These are phyloP conservation scores for Malurus melanocephalus DNA, from an alignment of 2,113 vertebrate genomes.

Conservation along the genomic window DNA sequence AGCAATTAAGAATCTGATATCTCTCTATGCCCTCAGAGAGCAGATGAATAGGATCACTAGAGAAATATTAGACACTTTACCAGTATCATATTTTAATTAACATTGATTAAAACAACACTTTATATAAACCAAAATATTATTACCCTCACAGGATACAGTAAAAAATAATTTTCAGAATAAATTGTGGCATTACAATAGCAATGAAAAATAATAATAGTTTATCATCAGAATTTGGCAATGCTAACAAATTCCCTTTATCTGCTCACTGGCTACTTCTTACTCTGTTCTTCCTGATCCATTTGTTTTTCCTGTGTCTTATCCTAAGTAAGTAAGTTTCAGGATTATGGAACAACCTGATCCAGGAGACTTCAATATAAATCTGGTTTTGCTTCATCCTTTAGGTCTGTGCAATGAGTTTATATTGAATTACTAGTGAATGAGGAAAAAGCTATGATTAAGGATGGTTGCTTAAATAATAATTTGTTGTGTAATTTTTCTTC, in stretches of 20 bases:
- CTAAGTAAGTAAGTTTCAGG: neutral
- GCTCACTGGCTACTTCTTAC: neutral
- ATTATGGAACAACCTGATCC: neutral
- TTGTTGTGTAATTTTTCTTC: neutral
- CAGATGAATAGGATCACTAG: neutral
- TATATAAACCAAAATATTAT: neutral
- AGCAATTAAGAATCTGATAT: constrained; percentile 30
- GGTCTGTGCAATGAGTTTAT: neutral
- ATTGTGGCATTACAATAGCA: neutral
- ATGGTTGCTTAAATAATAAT: neutral
- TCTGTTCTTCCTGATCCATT: neutral
- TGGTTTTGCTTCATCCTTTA: neutral
- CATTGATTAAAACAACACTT: constrained; percentile 22
- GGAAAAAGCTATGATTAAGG: neutral
- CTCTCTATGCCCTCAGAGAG: neutral
- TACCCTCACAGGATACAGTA: neutral
- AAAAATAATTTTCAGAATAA: neutral
- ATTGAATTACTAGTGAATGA: neutral
- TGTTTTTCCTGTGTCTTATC: neutral
- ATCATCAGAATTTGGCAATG: neutral
- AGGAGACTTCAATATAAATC: neutral
- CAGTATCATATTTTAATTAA: constrained; percentile 41
- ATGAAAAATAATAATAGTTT: neutral
- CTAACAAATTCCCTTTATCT: neutral
- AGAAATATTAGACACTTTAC: constrained; percentile 7